phyloP scores from a whole-genome alignment of 2,888 invertebrate species.

The Caenorhabditis imperialis region DNA sequence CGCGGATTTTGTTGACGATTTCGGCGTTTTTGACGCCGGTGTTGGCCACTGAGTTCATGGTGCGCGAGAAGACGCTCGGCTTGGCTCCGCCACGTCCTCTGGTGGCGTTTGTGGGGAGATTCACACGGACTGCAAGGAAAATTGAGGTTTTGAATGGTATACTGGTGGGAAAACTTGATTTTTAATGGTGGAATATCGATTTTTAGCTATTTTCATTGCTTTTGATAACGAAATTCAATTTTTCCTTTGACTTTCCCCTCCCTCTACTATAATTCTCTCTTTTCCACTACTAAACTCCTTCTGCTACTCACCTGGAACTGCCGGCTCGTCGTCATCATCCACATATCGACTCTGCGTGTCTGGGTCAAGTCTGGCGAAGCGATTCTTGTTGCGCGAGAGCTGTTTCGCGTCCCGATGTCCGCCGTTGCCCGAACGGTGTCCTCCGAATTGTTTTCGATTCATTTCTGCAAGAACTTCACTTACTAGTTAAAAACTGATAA shows the following conservation, averaged over 20 bases:
- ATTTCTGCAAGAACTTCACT: constrained; percentile 14
- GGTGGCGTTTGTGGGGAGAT: neutral
- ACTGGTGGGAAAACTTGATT: no score
- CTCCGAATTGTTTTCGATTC: constrained; percentile 37
- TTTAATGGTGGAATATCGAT: no score
- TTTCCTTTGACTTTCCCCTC: no score
- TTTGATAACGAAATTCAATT: no score
- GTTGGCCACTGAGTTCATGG: constrained; percentile 27
- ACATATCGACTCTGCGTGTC: constrained; percentile 71
- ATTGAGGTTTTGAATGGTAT: no score
- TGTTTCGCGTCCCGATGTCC: constrained; percentile 63
- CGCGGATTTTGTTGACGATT: constrained; percentile 48
- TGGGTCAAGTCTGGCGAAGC: constrained; percentile 64
- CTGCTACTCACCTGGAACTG: constrained; percentile 46
- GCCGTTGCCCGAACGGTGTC: constrained; percentile 14
- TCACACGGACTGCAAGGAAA: constrained; percentile 20
- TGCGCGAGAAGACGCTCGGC: constrained; percentile 17
- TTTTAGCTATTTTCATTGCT: no score
- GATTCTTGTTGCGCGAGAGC: constrained; percentile 51
- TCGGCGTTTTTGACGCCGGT: constrained; percentile 54
- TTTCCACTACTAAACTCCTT: no score
- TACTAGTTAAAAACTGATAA: neutral
- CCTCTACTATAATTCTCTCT: no score
- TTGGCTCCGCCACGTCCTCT: constrained; percentile 15
- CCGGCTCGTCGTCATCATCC: constrained; percentile 65